Evolutionary conservation across 2,797 vertebrate species (phyloP), one percentile per base, ranked within the genome.

Genomic region (Enoplosus armatus): DNA sequence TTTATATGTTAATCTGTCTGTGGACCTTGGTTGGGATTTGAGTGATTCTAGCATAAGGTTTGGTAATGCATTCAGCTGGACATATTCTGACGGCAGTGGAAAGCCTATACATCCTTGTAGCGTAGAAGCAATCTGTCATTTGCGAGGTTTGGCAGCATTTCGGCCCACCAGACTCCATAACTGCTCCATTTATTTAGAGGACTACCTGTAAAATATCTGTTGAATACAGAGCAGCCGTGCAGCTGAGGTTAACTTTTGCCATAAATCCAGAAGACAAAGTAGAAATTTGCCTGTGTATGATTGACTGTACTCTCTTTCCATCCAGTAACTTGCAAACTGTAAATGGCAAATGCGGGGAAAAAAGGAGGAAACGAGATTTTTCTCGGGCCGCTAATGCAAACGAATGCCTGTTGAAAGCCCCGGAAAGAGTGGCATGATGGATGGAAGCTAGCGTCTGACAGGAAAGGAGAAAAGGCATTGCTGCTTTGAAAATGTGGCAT

Each of bases 1-100:
- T 94, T 94, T 93, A 94, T 92, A 94, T 94, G 93, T 85, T 93
- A 94, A 95, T 94, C 84, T 83, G 67, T 67, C 79, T 75, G 64
- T 63, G 67, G 87, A 77, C 88, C 87, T 89, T 88, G 89, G 80
- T 88, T 74, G 69, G 82, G 67, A 66, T 90, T 82, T 86, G 85
- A 93, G 68, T 66, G 87, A 88, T 91, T 91, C 85, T 68, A 82
- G 82, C 68, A 79, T 77, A 85, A 35, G 73, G 68, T 80, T 84
- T 66, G 61, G 70, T 87, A 85, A 92, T 91, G 82, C 76, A 87
- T 90, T 90, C 83, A 75, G 54, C 72, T 50, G 79, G 79, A 89
- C 85, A 68, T 78, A 70, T 84, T 87, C 80, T 73, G 83, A 80
- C 60, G 16, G 62, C 67, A 41, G 53, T n/a, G 66, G 89, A 75